These are phyloP conservation scores for Epinephelus cyanopodus DNA, from an alignment of 2,113 vertebrate species.

Conservation along the genomic window DNA sequence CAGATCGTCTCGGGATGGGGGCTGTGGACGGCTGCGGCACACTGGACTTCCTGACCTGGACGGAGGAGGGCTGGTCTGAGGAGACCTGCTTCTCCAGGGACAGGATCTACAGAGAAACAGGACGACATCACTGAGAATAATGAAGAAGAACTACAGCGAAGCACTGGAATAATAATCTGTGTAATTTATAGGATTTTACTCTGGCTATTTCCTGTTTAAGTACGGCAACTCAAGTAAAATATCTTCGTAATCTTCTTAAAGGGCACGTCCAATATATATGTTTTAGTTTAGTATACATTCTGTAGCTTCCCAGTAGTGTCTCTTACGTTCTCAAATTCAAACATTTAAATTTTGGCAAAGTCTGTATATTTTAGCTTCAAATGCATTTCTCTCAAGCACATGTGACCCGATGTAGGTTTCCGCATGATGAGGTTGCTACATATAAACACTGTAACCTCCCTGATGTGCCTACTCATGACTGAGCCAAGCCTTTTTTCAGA, in stretches of 20 bases:
- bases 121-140: neutral
- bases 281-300: no score
- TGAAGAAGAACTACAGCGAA: neutral
- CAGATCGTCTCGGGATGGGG: constrained; percentile 52
- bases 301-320: no score
- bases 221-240: neutral
- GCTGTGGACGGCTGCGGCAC: constrained; percentile 39
- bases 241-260: neutral
- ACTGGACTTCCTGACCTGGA: constrained; percentile 90
- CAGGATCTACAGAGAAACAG: constrained; percentile 85
- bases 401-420: no score
- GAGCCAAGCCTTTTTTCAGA: no score
- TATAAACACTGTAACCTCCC: no score
- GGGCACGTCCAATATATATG: no score
- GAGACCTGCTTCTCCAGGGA: constrained; percentile 88
- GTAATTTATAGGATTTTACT: neutral
- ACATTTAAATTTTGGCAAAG: no score
- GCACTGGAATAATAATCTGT: neutral
- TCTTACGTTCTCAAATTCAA: no score
- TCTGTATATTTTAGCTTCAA: no score
- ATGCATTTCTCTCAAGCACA: no score
- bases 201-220: neutral
- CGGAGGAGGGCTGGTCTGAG: constrained; percentile 89
- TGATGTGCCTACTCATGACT: no score
- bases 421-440: no score